Evolutionary conservation across 2,113 vertebrate species (phyloP), one percentile per base, ranked within the genome.

Genomic region (Oceanodroma tethys): DNA sequence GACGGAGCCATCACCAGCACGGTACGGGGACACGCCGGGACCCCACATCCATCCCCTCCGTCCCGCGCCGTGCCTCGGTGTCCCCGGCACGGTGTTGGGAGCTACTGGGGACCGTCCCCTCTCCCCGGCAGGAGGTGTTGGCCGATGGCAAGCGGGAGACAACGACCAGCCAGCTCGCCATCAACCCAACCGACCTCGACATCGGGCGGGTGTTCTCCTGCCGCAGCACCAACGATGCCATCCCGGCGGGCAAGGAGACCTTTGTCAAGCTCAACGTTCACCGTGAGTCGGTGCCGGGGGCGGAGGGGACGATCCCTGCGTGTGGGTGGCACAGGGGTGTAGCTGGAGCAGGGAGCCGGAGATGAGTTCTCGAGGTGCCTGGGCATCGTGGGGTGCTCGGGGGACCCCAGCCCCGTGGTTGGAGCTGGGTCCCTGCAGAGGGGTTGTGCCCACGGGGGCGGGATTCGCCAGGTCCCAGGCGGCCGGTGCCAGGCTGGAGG

Each of bases 241-340:
- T 99, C 74, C 99, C 99, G 0, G 97, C 93, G 3, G 99, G 99
- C 79, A 99, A 98, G 97, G 98, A 99, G 95, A 98, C 98, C 16
- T 99, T 98, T 2, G 92, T 99, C n/a, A 98, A 97, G 74, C 99
- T 99, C 25, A 99, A 99, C 4, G 98, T 99, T 19, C 99, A 99
- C 96, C 99, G 99, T 99, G 97, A 96, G 99, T 98, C 8, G 0
- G 8, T 13, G n/a, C 10, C 5, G 2, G 65, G 36, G 43, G 4
- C 2, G 2, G 47, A 30, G 29, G 42, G 66, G 80, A n/a, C 2
- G 1, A 11, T 3, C 59, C 52, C 6, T 1, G 43, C 3, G 9
- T 14, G 29, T 4, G 0, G 66, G 23, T 15, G 50, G 30, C 52
- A 27, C 17, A 4, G 4, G 36, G 65, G 14, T 15, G 36, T 4